A percentile compares a stretch with the other conserved stretches of the same genome.
phyloP scores from a whole-genome alignment of 92 coral and sea anemone species.

The Metridium senile region DNA sequence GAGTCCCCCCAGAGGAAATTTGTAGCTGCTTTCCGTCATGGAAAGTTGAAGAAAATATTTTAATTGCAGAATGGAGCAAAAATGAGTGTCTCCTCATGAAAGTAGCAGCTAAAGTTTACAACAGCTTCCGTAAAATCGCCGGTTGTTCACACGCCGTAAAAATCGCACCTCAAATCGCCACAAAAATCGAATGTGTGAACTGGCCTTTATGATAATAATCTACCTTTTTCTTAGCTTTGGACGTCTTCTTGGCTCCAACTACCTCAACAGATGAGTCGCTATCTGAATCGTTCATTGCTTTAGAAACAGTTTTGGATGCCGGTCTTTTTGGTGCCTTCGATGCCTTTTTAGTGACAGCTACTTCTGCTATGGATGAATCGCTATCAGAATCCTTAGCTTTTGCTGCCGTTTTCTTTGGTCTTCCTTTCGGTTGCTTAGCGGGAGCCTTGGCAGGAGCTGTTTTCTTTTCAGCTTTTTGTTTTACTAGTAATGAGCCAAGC shows the following conservation, averaged over 20 bases:
- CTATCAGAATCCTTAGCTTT: background rate
- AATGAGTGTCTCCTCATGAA: too few relatives aligned
- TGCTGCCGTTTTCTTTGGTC: background rate
- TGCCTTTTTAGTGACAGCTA: background rate
- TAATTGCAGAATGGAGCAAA: too few relatives aligned
- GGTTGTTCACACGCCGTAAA: too few relatives aligned
- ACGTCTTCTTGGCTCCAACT: constrained; percentile 23
- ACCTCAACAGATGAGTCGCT: constrained; percentile 30
- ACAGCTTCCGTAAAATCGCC: too few relatives aligned
- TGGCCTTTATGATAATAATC: background rate
- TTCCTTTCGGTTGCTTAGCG: background rate
- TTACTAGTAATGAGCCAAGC: constrained; percentile 14
- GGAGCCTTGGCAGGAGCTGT: background rate
- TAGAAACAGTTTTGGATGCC: constrained; percentile 4
- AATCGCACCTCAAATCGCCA: too few relatives aligned
- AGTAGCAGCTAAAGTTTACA: too few relatives aligned
- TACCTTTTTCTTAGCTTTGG: constrained; percentile 8
- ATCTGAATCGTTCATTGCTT: constrained; percentile 18
- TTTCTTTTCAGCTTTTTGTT: constrained; percentile 3
- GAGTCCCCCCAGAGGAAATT: too few relatives aligned
- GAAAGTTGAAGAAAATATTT: too few relatives aligned
- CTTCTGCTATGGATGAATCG: background rate
- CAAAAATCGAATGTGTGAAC: too few relatives aligned
- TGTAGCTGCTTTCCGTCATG: too few relatives aligned
- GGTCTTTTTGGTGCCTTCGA: constrained; percentile 6